Percentiles rank a stretch among this genome's conserved stretches.
phyloP scores from a whole-genome alignment of 2,113 vertebrate genomes.

The Galbula dea region DNA sequence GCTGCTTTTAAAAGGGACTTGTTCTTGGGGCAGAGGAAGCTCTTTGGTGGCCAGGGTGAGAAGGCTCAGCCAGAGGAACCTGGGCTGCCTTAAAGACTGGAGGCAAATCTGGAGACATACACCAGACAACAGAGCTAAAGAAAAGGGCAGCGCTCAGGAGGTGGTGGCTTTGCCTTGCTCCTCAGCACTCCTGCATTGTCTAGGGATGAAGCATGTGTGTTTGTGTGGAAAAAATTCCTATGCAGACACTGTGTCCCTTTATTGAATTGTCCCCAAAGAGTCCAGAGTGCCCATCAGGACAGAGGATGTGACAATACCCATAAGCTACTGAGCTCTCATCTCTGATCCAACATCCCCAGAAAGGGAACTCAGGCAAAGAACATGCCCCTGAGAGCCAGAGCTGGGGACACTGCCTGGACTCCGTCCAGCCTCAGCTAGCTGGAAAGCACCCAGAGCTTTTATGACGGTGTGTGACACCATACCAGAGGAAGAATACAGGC shows the following conservation, averaged over 20 bases:
- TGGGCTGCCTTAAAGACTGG: neutral
- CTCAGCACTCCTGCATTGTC: neutral
- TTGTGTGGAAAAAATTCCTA: conserved; percentile 45
- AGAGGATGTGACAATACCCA: neutral
- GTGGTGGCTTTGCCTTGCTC: neutral
- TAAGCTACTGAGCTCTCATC: conserved; percentile 9
- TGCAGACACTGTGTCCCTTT: neutral
- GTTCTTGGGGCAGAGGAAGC: neutral
- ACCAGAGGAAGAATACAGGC: neutral
- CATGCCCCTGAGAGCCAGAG: neutral
- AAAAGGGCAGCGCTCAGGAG: conserved; percentile 6
- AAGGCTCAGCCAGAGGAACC: conserved; percentile 31
- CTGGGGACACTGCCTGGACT: neutral
- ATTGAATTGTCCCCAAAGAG: conserved; percentile 34
- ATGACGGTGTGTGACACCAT: neutral
- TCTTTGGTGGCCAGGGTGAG: conserved; percentile 29
- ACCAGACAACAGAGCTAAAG: neutral
- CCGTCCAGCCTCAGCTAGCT: neutral
- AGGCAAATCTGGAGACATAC: conserved; percentile 3
- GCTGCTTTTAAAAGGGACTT: conserved; percentile 39
- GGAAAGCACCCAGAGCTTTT: neutral
- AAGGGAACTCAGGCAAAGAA: neutral
- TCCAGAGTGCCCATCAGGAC: neutral
- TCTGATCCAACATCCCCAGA: neutral
- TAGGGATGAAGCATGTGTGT: neutral